Percentiles rank a stretch among this genome's conserved stretches.
Evolutionary conservation across 2,888 invertebrate genomes (phyloP).

Genomic region (Sesia bembeciformis): DNA sequence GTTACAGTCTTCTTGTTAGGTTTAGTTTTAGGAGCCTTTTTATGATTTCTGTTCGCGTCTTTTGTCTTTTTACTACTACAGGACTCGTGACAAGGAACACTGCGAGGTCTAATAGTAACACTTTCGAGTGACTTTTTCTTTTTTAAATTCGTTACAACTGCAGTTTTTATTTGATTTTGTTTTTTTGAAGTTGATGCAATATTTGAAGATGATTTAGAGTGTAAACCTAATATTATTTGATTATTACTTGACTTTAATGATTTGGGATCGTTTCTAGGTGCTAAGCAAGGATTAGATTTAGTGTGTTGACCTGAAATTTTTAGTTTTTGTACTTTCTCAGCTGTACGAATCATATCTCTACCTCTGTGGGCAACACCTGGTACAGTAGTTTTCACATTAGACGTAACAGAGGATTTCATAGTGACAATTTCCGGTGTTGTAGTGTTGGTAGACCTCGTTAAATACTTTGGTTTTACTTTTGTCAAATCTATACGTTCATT

Average conservation of each 20-base stretch:
- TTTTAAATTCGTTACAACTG: constrained; percentile 51
- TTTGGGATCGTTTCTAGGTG: constrained; percentile 28
- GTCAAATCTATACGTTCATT: constrained; percentile 55
- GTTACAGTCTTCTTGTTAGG: constrained; percentile 19
- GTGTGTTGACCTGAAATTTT: constrained; percentile 41
- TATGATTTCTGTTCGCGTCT: constrained; percentile 29
- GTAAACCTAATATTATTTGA: constrained; percentile 27
- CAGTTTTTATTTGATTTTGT: constrained; percentile 45
- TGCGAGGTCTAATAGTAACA: constrained; percentile 38
- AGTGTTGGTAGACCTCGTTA: constrained; percentile 22
- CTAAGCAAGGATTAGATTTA: constrained; percentile 46
- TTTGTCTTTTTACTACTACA: constrained; percentile 44
- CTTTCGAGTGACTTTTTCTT: constrained; percentile 54
- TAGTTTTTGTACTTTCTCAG: constrained; percentile 57
- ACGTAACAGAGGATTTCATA: constrained; percentile 12
- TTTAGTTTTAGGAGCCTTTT: constrained; percentile 33
- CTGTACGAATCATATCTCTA: constrained; percentile 63
- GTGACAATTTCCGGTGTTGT: constrained; percentile 16
- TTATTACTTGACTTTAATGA: constrained; percentile 19
- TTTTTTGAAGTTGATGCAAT: constrained; percentile 33
- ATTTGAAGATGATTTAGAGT: constrained; percentile 47
- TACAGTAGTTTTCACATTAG: constrained; percentile 19
- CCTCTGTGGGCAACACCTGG: constrained; percentile 45
- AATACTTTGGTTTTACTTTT: constrained; percentile 38
- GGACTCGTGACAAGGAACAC: constrained; percentile 47